phyloP scores from a whole-genome alignment of 2,888 invertebrate species.

The Gordius sp. region DNA sequence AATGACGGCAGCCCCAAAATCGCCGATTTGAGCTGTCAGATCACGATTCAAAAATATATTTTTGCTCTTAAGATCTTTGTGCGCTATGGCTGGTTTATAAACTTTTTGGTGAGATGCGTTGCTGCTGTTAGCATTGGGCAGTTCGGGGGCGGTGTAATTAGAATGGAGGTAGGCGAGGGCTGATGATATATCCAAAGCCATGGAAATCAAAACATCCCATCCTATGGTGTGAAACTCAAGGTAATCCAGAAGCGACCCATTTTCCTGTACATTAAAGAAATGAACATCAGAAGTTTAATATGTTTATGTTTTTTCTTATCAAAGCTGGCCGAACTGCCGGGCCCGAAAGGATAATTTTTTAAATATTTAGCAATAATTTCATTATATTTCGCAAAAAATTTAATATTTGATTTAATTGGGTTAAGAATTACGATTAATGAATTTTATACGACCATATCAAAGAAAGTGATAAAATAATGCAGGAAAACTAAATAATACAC shows the following conservation, averaged over 20 bases:
- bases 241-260: conserved; percentile 1
- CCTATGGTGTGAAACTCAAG: not conserved
- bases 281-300: too few species aligned
- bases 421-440: too few species aligned
- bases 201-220: not conserved
- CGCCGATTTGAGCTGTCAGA: not conserved
- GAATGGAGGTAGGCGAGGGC: not conserved
- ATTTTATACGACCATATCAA: too few species aligned
- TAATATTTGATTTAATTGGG: too few species aligned
- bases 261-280: too few species aligned
- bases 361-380: too few species aligned
- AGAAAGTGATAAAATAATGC: too few species aligned
- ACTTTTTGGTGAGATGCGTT: not conserved
- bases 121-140: not conserved
- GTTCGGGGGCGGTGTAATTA: not conserved
- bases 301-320: too few species aligned
- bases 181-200: not conserved
- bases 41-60: not conserved
- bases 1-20: not conserved
- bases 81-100: not conserved
- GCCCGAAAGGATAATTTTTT: too few species aligned
- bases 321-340: too few species aligned
- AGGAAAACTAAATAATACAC: too few species aligned
- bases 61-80: conserved; percentile 13
- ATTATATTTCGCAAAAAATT: too few species aligned